These are phyloP conservation scores for Lottia scabra DNA, from an alignment of 2,888 invertebrate genomes.

Conservation along the genomic window DNA sequence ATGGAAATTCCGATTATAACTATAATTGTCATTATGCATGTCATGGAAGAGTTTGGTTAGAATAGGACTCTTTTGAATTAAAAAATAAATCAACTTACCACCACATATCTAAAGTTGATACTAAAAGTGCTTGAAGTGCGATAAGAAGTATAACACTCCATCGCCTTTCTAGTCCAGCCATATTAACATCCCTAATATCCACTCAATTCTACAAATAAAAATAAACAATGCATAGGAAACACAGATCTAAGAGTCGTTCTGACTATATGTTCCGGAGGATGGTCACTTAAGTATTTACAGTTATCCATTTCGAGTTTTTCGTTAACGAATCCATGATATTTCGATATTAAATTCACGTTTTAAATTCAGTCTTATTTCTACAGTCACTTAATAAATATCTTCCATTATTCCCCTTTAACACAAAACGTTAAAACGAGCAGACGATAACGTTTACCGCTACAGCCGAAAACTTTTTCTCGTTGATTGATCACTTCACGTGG, in stretches of 20 bases:
- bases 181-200: conserved; percentile 12
- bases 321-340: neutral
- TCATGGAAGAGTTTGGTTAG: too few species aligned
- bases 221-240: neutral
- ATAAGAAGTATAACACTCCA: conserved; percentile 15
- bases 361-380: neutral
- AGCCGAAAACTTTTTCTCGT: neutral
- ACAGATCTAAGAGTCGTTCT: neutral
- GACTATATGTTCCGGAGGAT: neutral
- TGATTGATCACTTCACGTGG: conserved; percentile 6
- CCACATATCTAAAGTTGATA: conserved; percentile 23
- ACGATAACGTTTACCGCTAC: conserved; percentile 4
- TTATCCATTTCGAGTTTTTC: neutral
- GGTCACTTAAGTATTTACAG: neutral
- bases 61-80: too few species aligned
- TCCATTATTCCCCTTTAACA: neutral
- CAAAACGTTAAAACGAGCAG: neutral
- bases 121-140: conserved; percentile 13
- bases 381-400: neutral
- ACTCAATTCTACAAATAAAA: conserved; percentile 9
- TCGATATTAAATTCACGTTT: neutral
- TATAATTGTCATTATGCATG: too few species aligned
- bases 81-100: conserved; percentile 16
- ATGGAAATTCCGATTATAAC: too few species aligned
- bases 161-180: conserved; percentile 13